These are phyloP conservation scores for Poecilia picta DNA, from an alignment of 2,797 vertebrate species.

Conservation along the genomic window DNA sequence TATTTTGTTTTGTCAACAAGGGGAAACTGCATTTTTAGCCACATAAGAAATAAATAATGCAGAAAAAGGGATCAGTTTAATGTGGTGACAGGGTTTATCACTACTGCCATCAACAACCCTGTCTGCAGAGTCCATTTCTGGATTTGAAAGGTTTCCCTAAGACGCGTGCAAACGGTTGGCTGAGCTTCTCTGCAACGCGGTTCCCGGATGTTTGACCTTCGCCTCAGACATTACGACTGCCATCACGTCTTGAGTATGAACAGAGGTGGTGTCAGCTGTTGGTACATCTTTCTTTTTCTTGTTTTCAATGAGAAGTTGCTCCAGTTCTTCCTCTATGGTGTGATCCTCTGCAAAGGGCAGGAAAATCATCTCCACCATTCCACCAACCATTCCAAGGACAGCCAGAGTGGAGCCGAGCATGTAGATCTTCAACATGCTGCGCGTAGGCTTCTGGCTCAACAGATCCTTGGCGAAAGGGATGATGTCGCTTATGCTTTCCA, in stretches of 20 bases:
- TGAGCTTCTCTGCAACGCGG: slow-evolving; percentile 58
- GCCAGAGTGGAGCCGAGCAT: slow-evolving; percentile 89
- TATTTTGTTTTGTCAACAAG: slow-evolving; percentile 13
- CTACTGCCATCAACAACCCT: slow-evolving; percentile 11
- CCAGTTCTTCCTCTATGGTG: slow-evolving; percentile 60
- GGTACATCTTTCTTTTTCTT: slow-evolving; percentile 19
- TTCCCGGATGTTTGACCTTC: slow-evolving; percentile 56
- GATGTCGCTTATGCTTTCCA: slow-evolving; percentile 87
- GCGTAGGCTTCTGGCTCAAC: slow-evolving; percentile 81
- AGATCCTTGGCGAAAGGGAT: slow-evolving; percentile 89
- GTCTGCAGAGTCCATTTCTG: slow-evolving; percentile 25
- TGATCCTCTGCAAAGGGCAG: slow-evolving; percentile 78
- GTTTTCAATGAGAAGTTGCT: slow-evolving; percentile 19
- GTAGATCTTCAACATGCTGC: slow-evolving; percentile 85
- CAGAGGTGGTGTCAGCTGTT: slow-evolving; percentile 35
- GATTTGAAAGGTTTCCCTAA: slow-evolving; percentile 53
- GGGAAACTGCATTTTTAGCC: slow-evolving; percentile 15
- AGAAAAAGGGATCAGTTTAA: slow-evolving; percentile 23
- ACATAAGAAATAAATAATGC: slow-evolving; percentile 37
- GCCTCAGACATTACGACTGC: slow-evolving; percentile 30
- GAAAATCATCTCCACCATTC: slow-evolving; percentile 85
- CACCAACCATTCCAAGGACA: slow-evolving; percentile 83
- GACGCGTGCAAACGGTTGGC: slow-evolving; percentile 80
- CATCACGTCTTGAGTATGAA: slow-evolving; percentile 23
- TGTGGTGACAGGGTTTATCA: slow-evolving; percentile 35